These are phyloP conservation scores for Eugnorisma glareosa DNA, from an alignment of 2,888 invertebrate species.

Conservation along the genomic window DNA sequence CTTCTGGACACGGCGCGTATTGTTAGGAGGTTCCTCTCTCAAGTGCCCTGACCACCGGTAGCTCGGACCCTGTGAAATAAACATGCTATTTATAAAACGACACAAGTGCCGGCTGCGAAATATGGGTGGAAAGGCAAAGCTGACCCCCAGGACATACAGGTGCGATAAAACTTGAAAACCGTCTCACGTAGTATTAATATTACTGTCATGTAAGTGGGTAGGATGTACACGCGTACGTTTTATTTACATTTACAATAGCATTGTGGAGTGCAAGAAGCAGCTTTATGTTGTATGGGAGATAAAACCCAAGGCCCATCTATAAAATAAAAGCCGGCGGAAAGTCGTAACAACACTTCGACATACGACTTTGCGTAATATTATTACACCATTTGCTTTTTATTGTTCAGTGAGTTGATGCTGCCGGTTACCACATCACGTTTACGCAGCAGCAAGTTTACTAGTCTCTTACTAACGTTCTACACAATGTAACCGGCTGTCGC, in stretches of 20 bases:
- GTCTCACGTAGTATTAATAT: slow-evolving; percentile 3
- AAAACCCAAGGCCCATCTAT: slow-evolving; percentile 49
- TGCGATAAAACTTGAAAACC: slow-evolving; percentile 8
- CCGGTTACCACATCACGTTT: slow-evolving; percentile 10
- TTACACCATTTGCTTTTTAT: slow-evolving; percentile 57
- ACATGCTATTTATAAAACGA: background rate
- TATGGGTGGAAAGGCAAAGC: background rate
- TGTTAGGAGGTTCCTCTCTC: too few relatives aligned
- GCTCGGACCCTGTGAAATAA: too few relatives aligned
- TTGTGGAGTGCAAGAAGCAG: slow-evolving; percentile 18
- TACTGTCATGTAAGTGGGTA: background rate
- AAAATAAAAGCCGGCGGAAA: slow-evolving; percentile 54
- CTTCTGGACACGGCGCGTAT: too few relatives aligned
- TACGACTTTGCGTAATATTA: slow-evolving; percentile 14
- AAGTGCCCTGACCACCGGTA: too few relatives aligned
- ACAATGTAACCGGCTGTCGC: slow-evolving; percentile 1
- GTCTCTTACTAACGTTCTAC: background rate
- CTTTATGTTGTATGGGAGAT: slow-evolving; percentile 43
- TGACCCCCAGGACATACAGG: background rate
- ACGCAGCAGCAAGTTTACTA: slow-evolving; percentile 19
- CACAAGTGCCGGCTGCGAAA: background rate
- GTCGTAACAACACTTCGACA: slow-evolving; percentile 58
- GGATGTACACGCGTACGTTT: background rate
- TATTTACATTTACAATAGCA: slow-evolving; percentile 25
- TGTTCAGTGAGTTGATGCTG: slow-evolving; percentile 43